Evolutionary conservation across 2,113 vertebrate species (phyloP), one percentile per base, ranked within the genome.

Genomic region (Pycnonotus jocosus): DNA sequence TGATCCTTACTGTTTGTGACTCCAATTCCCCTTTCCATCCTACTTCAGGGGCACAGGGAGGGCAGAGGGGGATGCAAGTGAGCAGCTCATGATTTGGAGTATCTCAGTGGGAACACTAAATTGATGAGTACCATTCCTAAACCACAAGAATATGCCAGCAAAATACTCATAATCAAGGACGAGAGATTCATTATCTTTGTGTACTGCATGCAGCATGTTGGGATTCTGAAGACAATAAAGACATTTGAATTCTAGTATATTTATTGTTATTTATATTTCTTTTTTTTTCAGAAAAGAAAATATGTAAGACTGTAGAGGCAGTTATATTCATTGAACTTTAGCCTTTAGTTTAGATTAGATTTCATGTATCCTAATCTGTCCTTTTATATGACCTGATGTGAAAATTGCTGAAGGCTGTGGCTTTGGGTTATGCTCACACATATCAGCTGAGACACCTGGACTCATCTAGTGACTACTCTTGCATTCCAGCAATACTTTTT

Each of bases 21-120:
- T 60, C 8, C 22, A 24, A 3, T 44, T 53, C 13, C 10, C 8
- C 20, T 60, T 38, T 40, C 24, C 38, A 28, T 60, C 23, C 19
- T 42, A 3, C 38, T 27, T 68, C 13, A 38, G 24, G 14, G 16
- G 16, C 13, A 30, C 13, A 37, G 7, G 16, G 38, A 65, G 6
- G 38, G 15, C 25, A 58, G 38, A 53, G 6, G 2, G 8, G 6
- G 1, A 2, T 68, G 20, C 0, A 0, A 53, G 20, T n/a, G 33
- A 66, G 11, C 0, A 0, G 19, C n/a, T 45, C 12, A 30, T 12
- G 38, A 12, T 81, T 88, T 66, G 60, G 27, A n/a, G 22, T 23
- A 37, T n/a, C 30, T 73, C 33, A 51, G 12, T 58, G 53, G 20
- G 13, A 61, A 15, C 11, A 21, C 23, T 40, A 13, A 74, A 68